Conservation (phyloP, 2,113 vertebrate genomes). For the Cromileptes altivelis region DNA sequence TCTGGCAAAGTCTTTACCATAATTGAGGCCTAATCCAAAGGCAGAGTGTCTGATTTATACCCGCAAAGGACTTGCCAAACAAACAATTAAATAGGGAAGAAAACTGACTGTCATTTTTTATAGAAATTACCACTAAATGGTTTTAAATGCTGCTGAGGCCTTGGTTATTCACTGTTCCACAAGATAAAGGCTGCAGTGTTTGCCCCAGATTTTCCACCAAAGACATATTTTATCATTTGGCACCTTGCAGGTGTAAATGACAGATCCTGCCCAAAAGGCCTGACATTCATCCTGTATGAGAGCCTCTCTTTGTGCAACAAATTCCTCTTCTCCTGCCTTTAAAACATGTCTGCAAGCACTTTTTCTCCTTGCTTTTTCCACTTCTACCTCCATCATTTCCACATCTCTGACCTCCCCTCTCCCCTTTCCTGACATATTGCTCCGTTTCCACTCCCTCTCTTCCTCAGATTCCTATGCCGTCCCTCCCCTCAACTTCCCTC, state of each 20-base stretch:
- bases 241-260: constrained; percentile 45
- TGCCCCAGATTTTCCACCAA: constrained; percentile 29
- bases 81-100: not conserved
- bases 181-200: constrained; percentile 50
- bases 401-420: constrained; percentile 57
- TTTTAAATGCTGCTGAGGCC: not conserved
- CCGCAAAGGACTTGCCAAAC: not conserved
- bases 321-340: constrained; percentile 73
- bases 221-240: constrained; percentile 65
- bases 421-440: constrained; percentile 37
- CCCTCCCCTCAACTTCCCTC: constrained; percentile 63
- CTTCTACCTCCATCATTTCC: constrained; percentile 42
- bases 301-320: constrained; percentile 85
- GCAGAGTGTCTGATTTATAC: not conserved
- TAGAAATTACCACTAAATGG: not conserved
- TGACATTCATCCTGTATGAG: constrained; percentile 82
- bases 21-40: constrained; percentile 75
- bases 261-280: constrained; percentile 63
- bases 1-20: constrained; percentile 39
- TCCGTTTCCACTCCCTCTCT: constrained; percentile 58
- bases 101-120: not conserved
- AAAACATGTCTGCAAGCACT: constrained; percentile 54
- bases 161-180: not conserved
- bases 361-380: constrained; percentile 54
- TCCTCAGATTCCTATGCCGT: constrained; percentile 53